Evolutionary conservation across 2,797 vertebrate genomes (phyloP).

Genomic region (Enteromius afrohamiltoni): DNA sequence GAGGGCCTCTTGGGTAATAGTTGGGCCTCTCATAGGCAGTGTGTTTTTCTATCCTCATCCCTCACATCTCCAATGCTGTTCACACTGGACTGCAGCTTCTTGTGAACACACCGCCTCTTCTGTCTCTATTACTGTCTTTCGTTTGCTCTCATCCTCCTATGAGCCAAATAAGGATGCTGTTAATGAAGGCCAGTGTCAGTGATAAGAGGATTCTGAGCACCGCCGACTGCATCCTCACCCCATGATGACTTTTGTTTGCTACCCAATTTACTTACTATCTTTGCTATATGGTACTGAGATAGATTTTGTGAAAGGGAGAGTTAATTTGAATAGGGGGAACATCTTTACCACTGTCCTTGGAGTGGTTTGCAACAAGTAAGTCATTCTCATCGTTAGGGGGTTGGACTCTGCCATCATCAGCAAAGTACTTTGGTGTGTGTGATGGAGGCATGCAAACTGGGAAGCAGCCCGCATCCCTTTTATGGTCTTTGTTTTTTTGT

Average conservation of each 20-base stretch:
- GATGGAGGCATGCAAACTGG: neutral
- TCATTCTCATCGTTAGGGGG: neutral
- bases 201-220: constrained; percentile 14
- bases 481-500: constrained; percentile 16
- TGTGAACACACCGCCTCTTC: constrained; percentile 34
- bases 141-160: neutral
- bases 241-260: neutral
- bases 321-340: neutral
- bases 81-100: constrained; percentile 31
- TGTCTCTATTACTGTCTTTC: constrained; percentile 23
- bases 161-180: neutral
- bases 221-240: neutral
- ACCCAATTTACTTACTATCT: neutral
- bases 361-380: neutral
- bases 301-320: neutral
- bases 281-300: neutral
- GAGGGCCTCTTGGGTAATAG: constrained; percentile 9
- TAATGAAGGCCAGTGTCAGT: constrained; percentile 17
- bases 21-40: constrained; percentile 1
- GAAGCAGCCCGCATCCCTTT: neutral
- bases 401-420: neutral
- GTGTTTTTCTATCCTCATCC: constrained; percentile 41
- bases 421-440: neutral
- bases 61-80: constrained; percentile 25
- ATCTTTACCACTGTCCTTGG: neutral